Evolutionary conservation across 1,140 invertebrate species (phyloP).

Genomic region (Drosophila littoralis): DNA sequence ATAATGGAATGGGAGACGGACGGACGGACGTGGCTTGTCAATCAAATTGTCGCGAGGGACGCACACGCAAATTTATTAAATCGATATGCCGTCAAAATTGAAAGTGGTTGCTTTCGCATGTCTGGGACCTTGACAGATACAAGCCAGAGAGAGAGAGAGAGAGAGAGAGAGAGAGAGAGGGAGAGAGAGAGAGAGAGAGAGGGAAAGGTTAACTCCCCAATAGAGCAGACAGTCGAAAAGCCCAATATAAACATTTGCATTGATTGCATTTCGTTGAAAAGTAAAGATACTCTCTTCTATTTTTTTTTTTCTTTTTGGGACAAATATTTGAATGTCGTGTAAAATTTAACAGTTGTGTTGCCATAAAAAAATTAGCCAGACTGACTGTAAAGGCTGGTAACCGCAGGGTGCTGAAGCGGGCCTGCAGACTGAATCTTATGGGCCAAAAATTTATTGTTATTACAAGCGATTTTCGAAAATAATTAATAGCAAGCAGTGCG

Average conservation of each 20-base stretch:
- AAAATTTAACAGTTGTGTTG: conserved; percentile 73
- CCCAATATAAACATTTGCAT: conserved; percentile 78
- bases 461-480: conserved; percentile 79
- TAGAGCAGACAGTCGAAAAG: conserved; percentile 54
- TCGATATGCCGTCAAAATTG: conserved; percentile 80
- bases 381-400: background rate
- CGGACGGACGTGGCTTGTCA: conserved; percentile 59
- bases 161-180: background rate
- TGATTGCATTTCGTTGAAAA: conserved; percentile 68
- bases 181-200: background rate
- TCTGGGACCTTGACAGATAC: conserved; percentile 60
- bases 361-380: conserved; percentile 47
- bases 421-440: conserved; percentile 15
- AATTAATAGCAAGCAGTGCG: conserved; percentile 77
- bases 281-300: conserved; percentile 22
- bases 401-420: background rate
- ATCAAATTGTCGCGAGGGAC: conserved; percentile 76
- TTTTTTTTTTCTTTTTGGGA: conserved; percentile 41
- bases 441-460: conserved; percentile 73
- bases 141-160: background rate
- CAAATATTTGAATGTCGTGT: conserved; percentile 76
- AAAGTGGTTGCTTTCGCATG: conserved; percentile 70
- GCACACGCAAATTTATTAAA: conserved; percentile 80
- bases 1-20: background rate
- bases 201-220: conserved; percentile 14